Evolutionary conservation across 1,140 invertebrate species (phyloP).

Genomic region (Saxidomus purpurata): DNA sequence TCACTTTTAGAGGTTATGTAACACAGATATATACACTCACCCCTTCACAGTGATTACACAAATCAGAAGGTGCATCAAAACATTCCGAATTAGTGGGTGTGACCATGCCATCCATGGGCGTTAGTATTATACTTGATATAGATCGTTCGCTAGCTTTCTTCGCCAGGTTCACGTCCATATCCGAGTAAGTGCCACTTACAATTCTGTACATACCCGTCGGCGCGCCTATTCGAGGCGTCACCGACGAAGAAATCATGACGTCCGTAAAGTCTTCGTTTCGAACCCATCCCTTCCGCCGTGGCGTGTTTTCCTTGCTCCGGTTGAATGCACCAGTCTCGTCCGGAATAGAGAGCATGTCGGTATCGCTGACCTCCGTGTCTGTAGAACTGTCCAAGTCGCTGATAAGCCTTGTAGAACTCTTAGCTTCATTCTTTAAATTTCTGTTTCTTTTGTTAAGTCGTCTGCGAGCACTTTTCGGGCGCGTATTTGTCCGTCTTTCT

Average conservation of each 20-base stretch:
- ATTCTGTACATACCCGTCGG: conserved; percentile 75
- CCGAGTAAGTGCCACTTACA: conserved; percentile 72
- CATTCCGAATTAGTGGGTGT: conserved; percentile 78
- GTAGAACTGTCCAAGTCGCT: conserved; percentile 72
- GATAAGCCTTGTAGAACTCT: conserved; percentile 34
- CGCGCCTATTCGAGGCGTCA: conserved; percentile 60
- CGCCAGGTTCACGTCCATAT: conserved; percentile 74
- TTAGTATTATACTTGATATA: conserved; percentile 81
- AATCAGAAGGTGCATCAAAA: conserved; percentile 73
- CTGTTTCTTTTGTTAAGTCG: conserved; percentile 24
- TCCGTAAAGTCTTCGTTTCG: conserved; percentile 68
- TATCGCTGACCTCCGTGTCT: conserved; percentile 72
- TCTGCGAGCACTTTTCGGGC: conserved; percentile 66
- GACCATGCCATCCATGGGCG: conserved; percentile 71
- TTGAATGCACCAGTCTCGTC: conserved; percentile 74
- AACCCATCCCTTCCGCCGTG: conserved; percentile 67
- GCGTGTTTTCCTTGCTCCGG: conserved; percentile 46
- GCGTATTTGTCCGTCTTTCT: conserved; percentile 42
- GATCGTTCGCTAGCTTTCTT: conserved; percentile 82
- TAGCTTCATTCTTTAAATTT: conserved; percentile 55
- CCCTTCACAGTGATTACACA: conserved; percentile 74
- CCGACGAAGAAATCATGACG: conserved; percentile 68
- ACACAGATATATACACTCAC: conserved; percentile 72
- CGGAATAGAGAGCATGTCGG: conserved; percentile 77
- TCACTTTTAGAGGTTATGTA: background rate